Evolutionary conservation across 2,888 invertebrate genomes (phyloP), one percentile per base, ranked within the genome.

Genomic region (Amblyjoppa fuscipennis): DNA sequence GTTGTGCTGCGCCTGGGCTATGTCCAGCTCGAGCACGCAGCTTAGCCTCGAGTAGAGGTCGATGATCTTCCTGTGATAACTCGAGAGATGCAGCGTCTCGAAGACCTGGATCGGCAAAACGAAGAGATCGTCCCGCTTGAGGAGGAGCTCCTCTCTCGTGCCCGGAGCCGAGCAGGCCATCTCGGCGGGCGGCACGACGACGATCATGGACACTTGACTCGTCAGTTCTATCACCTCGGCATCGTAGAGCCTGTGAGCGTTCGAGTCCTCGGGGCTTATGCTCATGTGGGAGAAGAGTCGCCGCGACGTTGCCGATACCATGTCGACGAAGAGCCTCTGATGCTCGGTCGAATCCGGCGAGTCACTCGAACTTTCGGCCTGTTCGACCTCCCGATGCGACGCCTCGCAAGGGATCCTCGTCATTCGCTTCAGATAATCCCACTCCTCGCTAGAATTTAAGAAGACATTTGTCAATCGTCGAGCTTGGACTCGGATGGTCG

Each of bases 21-120:
- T 97, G 91, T 99, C 99, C 92, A 99, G 95, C 94, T 99, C 99
- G 83, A 99, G 94, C 83, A 99, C 97, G 90, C 99, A 98, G 90
- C 99, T 99, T 20, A 99, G 95, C 84, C 98, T 96, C 2, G 98
- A 98, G 95, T 99, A 99, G 92, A 98, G 96, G 91, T 97, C 97
- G 78, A 99, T 96, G 87, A 99, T 97, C 89, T 97, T 97, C 73
- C 96, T 96, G 93, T 99, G 98, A 94, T 99, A 99, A 2, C 99
- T 99, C 92, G 97, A 97, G 87, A 99, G 95, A 93, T 99, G 99
- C 85, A 99, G 98, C 98, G 98, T 97, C 95, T 98, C 97, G 91
- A 98, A 98, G 0, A 98, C 98, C 94, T 99, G 98, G 61, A 99
- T 97, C 0, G 99, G 99, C 80, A 99, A 95, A 85, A 98, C 97